These are phyloP conservation scores for Brevipalpus yothersi DNA, from an alignment of 1,140 invertebrate genomes.

Conservation along the genomic window DNA sequence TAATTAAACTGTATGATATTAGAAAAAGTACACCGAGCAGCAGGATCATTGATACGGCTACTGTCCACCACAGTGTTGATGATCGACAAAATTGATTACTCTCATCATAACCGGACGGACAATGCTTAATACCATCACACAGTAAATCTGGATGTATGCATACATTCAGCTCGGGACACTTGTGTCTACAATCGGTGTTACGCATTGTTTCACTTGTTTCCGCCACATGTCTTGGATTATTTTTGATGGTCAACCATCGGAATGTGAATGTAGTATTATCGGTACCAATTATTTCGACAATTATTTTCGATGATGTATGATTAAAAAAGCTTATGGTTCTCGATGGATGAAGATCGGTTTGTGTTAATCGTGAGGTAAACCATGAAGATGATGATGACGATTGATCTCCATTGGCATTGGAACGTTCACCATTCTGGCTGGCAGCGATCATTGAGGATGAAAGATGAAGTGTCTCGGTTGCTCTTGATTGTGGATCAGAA, in stretches of 20 bases:
- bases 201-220: constrained; percentile 24
- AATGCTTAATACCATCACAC: constrained; percentile 60
- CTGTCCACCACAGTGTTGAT: background rate
- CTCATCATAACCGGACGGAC: constrained; percentile 66
- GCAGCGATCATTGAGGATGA: background rate
- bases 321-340: background rate
- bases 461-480: background rate
- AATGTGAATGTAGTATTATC: constrained; percentile 39
- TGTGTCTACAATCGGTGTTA: constrained; percentile 35
- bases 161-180: constrained; percentile 57
- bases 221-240: constrained; percentile 15
- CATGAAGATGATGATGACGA: background rate
- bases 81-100: constrained; percentile 29
- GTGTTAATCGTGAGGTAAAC: background rate
- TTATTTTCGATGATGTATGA: constrained; percentile 26
- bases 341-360: background rate
- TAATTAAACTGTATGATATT: no score
- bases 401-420: background rate
- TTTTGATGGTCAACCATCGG: constrained; percentile 54
- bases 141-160: constrained; percentile 65
- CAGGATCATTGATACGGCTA: no score
- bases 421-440: background rate
- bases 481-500: background rate
- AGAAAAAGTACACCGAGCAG: no score
- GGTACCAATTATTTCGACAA: constrained; percentile 49